Evolutionary conservation across 2,797 vertebrate genomes (phyloP).

Genomic region (Mallotus villosus): DNA sequence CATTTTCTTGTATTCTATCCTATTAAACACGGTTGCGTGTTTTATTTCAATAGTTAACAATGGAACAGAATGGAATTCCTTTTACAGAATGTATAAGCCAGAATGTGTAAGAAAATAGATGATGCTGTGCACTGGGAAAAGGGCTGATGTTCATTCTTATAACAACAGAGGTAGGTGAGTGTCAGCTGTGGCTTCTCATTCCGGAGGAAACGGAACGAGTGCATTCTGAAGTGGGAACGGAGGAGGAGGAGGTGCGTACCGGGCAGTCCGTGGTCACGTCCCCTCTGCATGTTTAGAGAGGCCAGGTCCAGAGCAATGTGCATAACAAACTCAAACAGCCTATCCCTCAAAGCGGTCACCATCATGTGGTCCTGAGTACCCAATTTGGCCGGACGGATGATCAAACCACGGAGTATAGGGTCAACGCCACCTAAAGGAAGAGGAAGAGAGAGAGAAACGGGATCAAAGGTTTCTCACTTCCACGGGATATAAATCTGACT

Average conservation of each 20-base stretch:
- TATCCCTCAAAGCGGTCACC: constrained; percentile 72
- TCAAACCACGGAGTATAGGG: constrained; percentile 72
- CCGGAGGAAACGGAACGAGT: not conserved
- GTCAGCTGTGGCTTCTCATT: not conserved
- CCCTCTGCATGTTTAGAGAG: constrained; percentile 84
- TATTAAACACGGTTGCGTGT: too few relatives aligned
- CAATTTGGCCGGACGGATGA: constrained; percentile 70
- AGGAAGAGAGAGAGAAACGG: not conserved
- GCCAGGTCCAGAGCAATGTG: constrained; percentile 81
- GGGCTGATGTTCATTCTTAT: not conserved
- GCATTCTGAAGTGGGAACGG: not conserved
- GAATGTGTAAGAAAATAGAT: not conserved
- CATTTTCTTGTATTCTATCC: not conserved
- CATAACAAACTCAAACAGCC: constrained; percentile 70
- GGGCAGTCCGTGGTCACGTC: constrained; percentile 84
- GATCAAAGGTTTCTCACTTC: not conserved
- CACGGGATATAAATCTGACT: not conserved
- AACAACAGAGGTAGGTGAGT: not conserved
- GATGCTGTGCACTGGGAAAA: not conserved
- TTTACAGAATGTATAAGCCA: not conserved
- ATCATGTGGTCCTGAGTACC: constrained; percentile 74
- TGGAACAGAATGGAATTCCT: not conserved
- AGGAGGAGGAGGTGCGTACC: constrained; percentile 61
- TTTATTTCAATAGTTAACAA: not conserved
- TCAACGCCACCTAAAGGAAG: constrained; percentile 71